Percentiles rank a stretch among this genome's conserved stretches.
Conservation (phyloP, 2,888 invertebrate species). For the Oscheius myriophilus region DNA sequence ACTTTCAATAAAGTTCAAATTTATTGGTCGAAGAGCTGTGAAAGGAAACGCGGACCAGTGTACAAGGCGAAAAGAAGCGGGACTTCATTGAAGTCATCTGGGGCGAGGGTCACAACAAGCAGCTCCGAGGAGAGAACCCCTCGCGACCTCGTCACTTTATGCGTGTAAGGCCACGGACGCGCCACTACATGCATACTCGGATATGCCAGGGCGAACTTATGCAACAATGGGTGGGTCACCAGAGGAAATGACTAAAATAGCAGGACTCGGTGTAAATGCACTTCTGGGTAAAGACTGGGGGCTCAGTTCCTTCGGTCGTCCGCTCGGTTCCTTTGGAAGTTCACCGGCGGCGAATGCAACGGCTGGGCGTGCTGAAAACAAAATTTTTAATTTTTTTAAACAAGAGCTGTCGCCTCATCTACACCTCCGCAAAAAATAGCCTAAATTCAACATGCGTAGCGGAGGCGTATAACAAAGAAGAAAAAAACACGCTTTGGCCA, state of each 20-base stretch:
- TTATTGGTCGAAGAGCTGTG: too few species aligned
- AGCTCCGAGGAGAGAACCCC: neutral
- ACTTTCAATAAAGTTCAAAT: too few species aligned
- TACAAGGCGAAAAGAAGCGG: slow-evolving; percentile 11
- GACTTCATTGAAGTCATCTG: slow-evolving; percentile 20
- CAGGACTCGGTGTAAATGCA: slow-evolving; percentile 13
- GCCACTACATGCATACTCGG: slow-evolving; percentile 1
- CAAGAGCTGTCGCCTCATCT: neutral
- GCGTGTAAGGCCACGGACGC: neutral
- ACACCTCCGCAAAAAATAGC: too few species aligned
- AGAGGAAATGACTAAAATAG: neutral
- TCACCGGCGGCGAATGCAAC: slow-evolving; percentile 59
- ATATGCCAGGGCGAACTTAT: slow-evolving; percentile 19
- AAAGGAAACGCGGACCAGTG: slow-evolving; percentile 6
- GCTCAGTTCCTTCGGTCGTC: neutral
- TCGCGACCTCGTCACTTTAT: slow-evolving; percentile 1
- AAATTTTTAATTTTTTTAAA: neutral
- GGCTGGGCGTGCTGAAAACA: slow-evolving; percentile 49
- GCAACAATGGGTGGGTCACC: neutral
- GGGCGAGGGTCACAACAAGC: slow-evolving; percentile 11
- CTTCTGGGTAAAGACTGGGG: neutral
- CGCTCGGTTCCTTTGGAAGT: slow-evolving; percentile 38
- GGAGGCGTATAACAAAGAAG: too few species aligned
- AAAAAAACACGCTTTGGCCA: too few species aligned
- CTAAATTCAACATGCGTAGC: too few species aligned